phyloP scores from a whole-genome alignment of 1,140 invertebrate species.

The Schlechtendalia chinensis region DNA sequence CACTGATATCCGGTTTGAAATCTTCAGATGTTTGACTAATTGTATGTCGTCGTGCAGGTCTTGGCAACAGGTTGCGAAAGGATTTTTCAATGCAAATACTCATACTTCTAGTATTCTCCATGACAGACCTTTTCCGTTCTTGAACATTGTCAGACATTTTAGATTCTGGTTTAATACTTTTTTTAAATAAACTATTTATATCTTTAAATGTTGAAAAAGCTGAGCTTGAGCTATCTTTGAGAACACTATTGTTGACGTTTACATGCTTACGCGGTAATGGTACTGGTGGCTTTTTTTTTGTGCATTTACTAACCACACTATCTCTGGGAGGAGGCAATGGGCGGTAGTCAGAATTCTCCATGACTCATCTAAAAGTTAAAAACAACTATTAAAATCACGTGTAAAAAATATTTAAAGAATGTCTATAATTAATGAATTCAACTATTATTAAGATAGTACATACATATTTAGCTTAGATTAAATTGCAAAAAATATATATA shows the following conservation, averaged over 20 bases:
- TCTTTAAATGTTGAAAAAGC: constrained; percentile 9
- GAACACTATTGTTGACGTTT: neutral
- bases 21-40: constrained; percentile 53
- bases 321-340: constrained; percentile 43
- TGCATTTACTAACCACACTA: constrained; percentile 16
- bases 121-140: constrained; percentile 52
- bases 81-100: constrained; percentile 52
- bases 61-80: constrained; percentile 28
- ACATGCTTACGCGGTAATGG: constrained; percentile 39
- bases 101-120: constrained; percentile 54
- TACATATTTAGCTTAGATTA: constrained; percentile 10
- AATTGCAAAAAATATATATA: constrained; percentile 24
- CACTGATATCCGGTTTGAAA: constrained; percentile 57
- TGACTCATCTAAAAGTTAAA: constrained; percentile 47
- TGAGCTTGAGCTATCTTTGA: neutral
- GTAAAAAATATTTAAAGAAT: constrained; percentile 29
- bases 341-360: constrained; percentile 34
- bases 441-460: constrained; percentile 16
- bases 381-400: constrained; percentile 40
- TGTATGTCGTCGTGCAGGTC: constrained; percentile 24
- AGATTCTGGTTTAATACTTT: constrained; percentile 42
- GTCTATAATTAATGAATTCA: constrained; percentile 9
- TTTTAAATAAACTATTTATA: constrained; percentile 14
- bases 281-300: constrained; percentile 45
- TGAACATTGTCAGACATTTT: constrained; percentile 53